Conservation (phyloP, 2,888 invertebrate species). For the Halictus quadricinctus region DNA sequence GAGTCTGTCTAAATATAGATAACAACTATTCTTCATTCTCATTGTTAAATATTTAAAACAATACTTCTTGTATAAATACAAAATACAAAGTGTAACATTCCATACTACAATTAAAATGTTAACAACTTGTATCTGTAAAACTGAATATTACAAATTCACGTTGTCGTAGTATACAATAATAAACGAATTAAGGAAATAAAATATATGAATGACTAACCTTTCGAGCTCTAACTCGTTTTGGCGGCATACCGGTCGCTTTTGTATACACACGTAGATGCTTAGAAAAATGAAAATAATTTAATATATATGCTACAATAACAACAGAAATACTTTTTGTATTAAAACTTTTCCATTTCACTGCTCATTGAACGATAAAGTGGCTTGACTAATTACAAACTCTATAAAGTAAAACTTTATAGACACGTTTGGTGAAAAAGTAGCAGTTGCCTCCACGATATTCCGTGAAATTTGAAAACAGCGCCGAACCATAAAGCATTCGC, state of each 20-base stretch:
- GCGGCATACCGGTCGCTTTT: slow-evolving; percentile 68
- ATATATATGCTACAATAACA: not conserved
- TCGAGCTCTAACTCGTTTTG: slow-evolving; percentile 69
- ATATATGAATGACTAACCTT: slow-evolving; percentile 69
- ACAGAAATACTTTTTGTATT: not conserved
- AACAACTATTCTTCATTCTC: slow-evolving; percentile 2
- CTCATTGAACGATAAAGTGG: not conserved
- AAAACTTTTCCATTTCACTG: not conserved
- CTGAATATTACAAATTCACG: not conserved
- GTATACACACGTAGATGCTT: slow-evolving; percentile 25
- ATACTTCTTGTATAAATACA: not conserved
- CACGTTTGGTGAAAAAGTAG: not conserved
- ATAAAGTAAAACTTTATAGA: slow-evolving; percentile 16
- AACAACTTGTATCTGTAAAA: not conserved
- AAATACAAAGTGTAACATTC: not conserved
- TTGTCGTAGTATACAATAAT: not conserved
- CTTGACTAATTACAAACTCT: not conserved
- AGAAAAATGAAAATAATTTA: slow-evolving; percentile 29
- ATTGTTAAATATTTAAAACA: not conserved
- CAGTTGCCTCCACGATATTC: slow-evolving; percentile 25
- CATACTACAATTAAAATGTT: not conserved
- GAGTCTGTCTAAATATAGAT: slow-evolving; percentile 38
- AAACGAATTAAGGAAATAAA: slow-evolving; percentile 6
- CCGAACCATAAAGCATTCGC: slow-evolving; percentile 14
- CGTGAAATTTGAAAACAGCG: slow-evolving; percentile 52